Evolutionary conservation across 2,797 vertebrate genomes (phyloP), one percentile per base, ranked within the genome.

Genomic region (Centroberyx gerrardi): DNA sequence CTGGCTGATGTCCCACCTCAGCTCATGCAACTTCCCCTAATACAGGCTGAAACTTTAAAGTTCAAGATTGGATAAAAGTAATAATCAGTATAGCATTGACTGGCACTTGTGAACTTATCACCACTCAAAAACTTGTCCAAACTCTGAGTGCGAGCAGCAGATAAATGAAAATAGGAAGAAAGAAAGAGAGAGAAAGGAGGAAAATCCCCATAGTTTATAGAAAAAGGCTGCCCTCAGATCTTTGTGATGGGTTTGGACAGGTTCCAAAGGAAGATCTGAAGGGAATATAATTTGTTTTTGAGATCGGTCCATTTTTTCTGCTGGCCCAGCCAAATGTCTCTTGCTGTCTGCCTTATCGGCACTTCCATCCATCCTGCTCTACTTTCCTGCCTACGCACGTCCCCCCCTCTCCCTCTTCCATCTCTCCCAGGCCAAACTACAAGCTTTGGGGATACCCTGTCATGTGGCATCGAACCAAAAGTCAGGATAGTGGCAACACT

Each of bases 311-410:
- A 1, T 74, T 78, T 76, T 90, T 93, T 88, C 83, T 91, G 88
- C 88, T 85, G 68, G 85, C 78, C 73, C 52, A 56, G 92, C 84
- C 85, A 87, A 91, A 88, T 90, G 88, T 89, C 90, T 89, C 80
- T 64, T 77, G 77, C 61, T 87, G 87, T 85, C 83, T 31, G 81
- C 83, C 90, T 93, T 95, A 95, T 95, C 94, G 90, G 90, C 85
- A 74, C 81, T 90, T 88, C 90, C 91, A 92, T 95, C 91, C 93
- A 92, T 92, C 89, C 91, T 92, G 88, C 82, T 77, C 68, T 72
- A 48, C 86, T 91, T 92, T 92, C 90, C 93, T 92, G 92, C 83
- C 78, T 73, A 87, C 72, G 58, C 84, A 73, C 61, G 71, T 59
- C 51, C 82, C 77, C 49, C 27, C 31, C 22, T 51, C 77, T 71